Percentiles rank a stretch among this genome's conserved stretches.
Evolutionary conservation across 2,888 invertebrate genomes (phyloP).

Genomic region (Polymixis flavicincta): DNA sequence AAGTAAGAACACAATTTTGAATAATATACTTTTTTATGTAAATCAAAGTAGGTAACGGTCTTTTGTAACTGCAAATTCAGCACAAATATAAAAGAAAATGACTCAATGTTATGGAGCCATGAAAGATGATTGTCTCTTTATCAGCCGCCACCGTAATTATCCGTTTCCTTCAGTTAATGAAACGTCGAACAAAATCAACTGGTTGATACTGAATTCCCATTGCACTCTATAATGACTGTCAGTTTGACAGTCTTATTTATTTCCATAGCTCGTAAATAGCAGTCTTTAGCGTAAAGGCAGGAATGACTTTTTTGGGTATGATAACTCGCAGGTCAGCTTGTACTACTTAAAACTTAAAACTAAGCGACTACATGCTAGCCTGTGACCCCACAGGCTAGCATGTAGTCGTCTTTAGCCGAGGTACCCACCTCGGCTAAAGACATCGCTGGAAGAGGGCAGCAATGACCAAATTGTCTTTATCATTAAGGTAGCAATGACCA

Average conservation of each 20-base stretch:
- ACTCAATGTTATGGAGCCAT: not conserved
- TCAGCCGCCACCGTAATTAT: slow-evolving; percentile 37
- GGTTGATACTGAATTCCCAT: not conserved
- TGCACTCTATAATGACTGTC: not conserved
- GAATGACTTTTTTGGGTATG: too few relatives aligned
- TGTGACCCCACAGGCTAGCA: too few relatives aligned
- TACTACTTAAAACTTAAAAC: too few relatives aligned
- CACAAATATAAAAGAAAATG: not conserved
- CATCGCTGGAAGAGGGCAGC: too few relatives aligned
- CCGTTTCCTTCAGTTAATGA: slow-evolving; percentile 33
- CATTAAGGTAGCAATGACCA: not conserved
- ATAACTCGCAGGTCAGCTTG: too few relatives aligned
- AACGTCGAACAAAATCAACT: slow-evolving; percentile 2
- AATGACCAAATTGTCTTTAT: not conserved
- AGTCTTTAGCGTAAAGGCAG: too few relatives aligned
- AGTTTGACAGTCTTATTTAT: not conserved
- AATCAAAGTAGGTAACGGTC: not conserved
- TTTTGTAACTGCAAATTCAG: too few relatives aligned
- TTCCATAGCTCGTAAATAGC: not conserved
- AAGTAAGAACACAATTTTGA: too few relatives aligned
- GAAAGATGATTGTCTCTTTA: slow-evolving; percentile 26
- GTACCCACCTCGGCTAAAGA: too few relatives aligned
- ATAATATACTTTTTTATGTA: not conserved
- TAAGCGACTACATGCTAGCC: too few relatives aligned
- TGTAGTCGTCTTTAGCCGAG: too few relatives aligned